Conservation (phyloP, 2,797 vertebrate species). For the Acanthis flammea region DNA sequence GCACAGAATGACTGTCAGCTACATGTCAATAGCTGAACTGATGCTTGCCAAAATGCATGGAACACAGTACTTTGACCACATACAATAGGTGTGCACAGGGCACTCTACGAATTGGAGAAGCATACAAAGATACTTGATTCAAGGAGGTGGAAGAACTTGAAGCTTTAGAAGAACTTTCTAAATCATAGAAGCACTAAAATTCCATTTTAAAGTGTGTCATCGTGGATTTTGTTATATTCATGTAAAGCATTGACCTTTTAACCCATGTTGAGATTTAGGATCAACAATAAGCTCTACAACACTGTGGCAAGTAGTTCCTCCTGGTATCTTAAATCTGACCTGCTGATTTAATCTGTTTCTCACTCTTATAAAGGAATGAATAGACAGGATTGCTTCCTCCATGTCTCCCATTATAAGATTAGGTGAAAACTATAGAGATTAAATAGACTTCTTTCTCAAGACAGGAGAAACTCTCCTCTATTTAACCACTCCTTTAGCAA, state of each 20-base stretch:
- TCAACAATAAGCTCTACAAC: neutral
- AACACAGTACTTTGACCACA: neutral
- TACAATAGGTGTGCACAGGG: neutral
- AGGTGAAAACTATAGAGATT: neutral
- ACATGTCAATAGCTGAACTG: neutral
- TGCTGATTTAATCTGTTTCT: neutral
- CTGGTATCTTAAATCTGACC: neutral
- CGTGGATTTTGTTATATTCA: neutral
- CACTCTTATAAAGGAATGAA: neutral
- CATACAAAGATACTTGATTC: neutral
- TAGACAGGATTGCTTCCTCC: neutral
- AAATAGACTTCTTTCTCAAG: neutral
- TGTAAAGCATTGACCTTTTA: neutral
- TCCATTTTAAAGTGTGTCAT: neutral
- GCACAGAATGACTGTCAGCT: neutral
- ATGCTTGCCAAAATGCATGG: neutral
- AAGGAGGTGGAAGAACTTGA: neutral
- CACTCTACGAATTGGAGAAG: neutral
- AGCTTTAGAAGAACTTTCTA: neutral
- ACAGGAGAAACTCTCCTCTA: neutral
- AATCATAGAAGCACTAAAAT: neutral
- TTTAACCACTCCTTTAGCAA: neutral
- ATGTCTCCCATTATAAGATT: neutral
- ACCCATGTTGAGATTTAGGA: fast-evolving
- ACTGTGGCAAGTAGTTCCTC: neutral